Conservation (phyloP, 1,140 invertebrate species). For the Epicauta chinensis region DNA sequence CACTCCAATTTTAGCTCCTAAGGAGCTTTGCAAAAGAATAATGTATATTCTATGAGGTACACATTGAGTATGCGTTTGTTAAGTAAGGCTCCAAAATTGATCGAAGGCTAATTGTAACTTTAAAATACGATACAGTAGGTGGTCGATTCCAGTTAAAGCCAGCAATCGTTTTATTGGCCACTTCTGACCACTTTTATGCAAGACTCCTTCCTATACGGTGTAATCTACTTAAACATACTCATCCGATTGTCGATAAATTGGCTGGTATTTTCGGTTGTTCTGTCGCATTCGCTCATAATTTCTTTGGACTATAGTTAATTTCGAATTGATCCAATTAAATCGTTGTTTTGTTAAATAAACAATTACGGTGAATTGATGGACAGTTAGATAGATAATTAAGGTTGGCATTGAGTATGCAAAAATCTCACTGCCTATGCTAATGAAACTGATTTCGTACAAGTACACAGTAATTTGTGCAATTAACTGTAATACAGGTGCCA, state of each 20-base stretch:
- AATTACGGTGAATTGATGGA: slow-evolving; percentile 3
- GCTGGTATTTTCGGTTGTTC: not conserved
- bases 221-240: not conserved
- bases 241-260: not conserved
- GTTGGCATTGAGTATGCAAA: not conserved
- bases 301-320: not conserved
- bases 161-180: too few species aligned
- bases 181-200: too few species aligned
- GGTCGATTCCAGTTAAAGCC: too few species aligned
- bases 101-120: too few species aligned
- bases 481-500: too few species aligned
- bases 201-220: too few species aligned
- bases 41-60: too few species aligned
- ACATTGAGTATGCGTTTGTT: too few species aligned
- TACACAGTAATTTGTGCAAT: not conserved
- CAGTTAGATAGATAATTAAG: not conserved
- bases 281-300: not conserved
- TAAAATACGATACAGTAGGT: too few species aligned
- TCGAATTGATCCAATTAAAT: slow-evolving; percentile 4
- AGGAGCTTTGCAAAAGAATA: too few species aligned
- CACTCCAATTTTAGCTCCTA: too few species aligned
- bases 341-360: not conserved
- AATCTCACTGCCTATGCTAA: slow-evolving; percentile 3
- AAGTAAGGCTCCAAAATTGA: too few species aligned
- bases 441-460: not conserved